Evolutionary conservation across 2,797 vertebrate species (phyloP), one percentile per base, ranked within the genome.

Genomic region (Taeniopygia guttata): DNA sequence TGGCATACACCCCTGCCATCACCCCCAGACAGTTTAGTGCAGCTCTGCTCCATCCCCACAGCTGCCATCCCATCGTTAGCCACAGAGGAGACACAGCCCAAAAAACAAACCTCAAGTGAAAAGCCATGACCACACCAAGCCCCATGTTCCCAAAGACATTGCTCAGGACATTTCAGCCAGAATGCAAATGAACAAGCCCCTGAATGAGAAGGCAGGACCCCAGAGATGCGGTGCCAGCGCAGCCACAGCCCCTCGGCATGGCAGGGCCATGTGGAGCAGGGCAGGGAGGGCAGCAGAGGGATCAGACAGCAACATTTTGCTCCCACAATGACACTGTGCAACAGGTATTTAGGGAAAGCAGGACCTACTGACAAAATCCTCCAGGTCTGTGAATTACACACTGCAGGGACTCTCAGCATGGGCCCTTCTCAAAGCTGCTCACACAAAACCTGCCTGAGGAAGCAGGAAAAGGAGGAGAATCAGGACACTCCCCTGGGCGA

Each of bases 221-320:
- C 58, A 27, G 58, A 2, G 25, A 16, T 0, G 12, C 55, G 76
- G 51, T 4, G 5, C 11, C 11, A 52, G 58, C 0, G 0, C 2
- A 60, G 69, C 23, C 6, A 1, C 34, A 11, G 60, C n/a, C 23
- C 16, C 27, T 54, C 18, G 49, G 46, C 7, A 1, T 0, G 7
- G 68, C 69, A 25, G n/a, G 34, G 62, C 21, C 0, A 0, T 4
- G 23, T 19, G 23, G 27, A 43, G 69, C 62, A 75, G 46, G 22
- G 13, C 5, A 29, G 16, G n/a, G 2, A 36, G 46, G 60, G 36
- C 16, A 54, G 45, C 32, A 49, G 3, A 60, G 46, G 32, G 9
- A 58, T 38, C 73, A 36, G 29, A 40, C 2, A 7, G 10, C 0
- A 0, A 48, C n/a, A 8, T 40, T 52, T 46, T 81, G 69, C 29